Evolutionary conservation across 1,140 invertebrate species (phyloP).

Genomic region (Andrena cerasifolii): DNA sequence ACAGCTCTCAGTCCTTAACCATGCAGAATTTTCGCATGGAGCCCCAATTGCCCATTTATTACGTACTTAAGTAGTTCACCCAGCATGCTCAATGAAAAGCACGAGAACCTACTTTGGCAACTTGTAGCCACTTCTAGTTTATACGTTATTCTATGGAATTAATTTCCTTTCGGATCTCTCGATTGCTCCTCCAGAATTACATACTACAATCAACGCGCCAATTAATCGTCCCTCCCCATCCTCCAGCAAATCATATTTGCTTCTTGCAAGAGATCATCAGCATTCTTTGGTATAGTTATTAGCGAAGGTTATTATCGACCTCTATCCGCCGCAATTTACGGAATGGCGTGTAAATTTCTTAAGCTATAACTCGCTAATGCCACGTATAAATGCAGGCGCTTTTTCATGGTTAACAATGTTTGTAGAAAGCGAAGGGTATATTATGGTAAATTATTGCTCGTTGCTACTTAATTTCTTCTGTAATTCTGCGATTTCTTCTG

Average conservation of each 20-base stretch:
- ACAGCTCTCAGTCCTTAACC: too few species aligned
- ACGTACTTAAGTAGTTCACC: too few species aligned
- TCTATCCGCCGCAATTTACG: not conserved
- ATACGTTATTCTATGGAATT: too few species aligned
- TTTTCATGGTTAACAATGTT: conserved; percentile 12
- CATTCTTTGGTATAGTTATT: not conserved
- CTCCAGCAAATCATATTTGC: not conserved
- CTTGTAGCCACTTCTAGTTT: too few species aligned
- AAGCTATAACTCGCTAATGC: not conserved
- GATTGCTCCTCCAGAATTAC: not conserved
- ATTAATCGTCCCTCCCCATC: not conserved
- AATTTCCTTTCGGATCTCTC: not conserved
- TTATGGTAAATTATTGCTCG: not conserved
- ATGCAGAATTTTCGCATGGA: too few species aligned
- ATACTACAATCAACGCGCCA: not conserved
- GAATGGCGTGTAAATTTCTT: not conserved
- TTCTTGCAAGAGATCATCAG: not conserved
- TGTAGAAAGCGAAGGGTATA: not conserved
- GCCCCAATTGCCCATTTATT: too few species aligned
- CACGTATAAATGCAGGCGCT: not conserved
- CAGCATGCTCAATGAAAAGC: too few species aligned
- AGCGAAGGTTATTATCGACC: not conserved
- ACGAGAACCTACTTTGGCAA: too few species aligned
- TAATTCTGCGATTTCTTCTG: not conserved
- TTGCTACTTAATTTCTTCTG: too few species aligned